These are phyloP conservation scores for Leptinotarsa defecta DNA, from an alignment of 1,140 invertebrate genomes.

Conservation along the genomic window DNA sequence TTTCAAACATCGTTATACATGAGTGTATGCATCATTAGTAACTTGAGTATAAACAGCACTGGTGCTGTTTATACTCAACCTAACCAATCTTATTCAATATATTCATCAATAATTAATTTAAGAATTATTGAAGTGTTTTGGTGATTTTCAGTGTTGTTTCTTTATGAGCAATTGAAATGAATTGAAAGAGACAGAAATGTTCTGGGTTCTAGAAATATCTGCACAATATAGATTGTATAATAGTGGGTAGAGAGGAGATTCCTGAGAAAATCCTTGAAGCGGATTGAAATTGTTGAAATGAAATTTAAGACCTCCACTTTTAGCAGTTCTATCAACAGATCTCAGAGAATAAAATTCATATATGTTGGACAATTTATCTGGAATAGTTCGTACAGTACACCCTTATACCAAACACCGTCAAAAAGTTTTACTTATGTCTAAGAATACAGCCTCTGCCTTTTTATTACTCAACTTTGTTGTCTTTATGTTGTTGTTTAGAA, in stretches of 20 bases:
- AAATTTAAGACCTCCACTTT: not conserved
- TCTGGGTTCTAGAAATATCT: not conserved
- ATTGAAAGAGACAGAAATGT: too few species aligned
- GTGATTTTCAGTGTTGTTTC: not conserved
- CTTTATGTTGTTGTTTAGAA: not conserved
- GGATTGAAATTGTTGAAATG: not conserved
- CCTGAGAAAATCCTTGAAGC: not conserved
- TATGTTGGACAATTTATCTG: slow-evolving; percentile 1
- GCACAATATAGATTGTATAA: not conserved
- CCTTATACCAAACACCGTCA: not conserved
- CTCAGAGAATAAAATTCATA: not conserved
- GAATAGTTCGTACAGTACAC: not conserved
- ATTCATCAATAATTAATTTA: not conserved
- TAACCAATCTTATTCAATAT: too few species aligned
- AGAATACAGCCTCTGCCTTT: not conserved
- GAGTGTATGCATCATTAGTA: too few species aligned
- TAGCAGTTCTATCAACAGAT: not conserved
- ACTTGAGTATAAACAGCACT: too few species aligned
- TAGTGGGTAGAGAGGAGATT: not conserved
- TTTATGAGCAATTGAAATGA: too few species aligned
- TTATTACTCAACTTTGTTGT: not conserved
- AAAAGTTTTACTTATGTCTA: slow-evolving; percentile 3
- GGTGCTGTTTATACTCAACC: too few species aligned
- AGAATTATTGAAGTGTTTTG: not conserved
- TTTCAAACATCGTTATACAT: too few species aligned